Evolutionary conservation across 2,888 invertebrate genomes (phyloP), one percentile per base, ranked within the genome.

Genomic region (Lacanobia oleracea): DNA sequence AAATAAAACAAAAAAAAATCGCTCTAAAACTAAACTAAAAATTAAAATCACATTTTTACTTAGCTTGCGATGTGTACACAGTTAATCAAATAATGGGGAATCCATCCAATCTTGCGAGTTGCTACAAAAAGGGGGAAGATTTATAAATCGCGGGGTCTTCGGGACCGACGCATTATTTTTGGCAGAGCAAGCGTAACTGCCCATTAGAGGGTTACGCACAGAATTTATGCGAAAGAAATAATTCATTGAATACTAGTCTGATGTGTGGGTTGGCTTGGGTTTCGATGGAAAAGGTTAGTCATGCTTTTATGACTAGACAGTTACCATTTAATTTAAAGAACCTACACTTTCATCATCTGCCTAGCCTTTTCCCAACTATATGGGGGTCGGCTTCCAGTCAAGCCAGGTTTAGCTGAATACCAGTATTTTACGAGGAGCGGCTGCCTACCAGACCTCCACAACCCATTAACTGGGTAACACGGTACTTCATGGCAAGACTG

Each of bases 111-210:
- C 85, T 77, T 65, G 81, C 83, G 85, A 40, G 40, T 59, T 16
- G 59, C 8, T 7, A 59, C 48, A 3, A 37, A 66, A 78, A 75
- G 84, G 79, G 86, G 83, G 54, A 76, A 79, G 93, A 93, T 94
- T 93, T 93, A 94, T 91, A 89, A 91, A 90, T 73, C 76, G 88
- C 73, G 88, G 92, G 92, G 90, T 88, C 75, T 86, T 23, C 76
- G 75, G 74, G 79, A 86, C 89, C 91, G 86, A 70, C 60, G 75
- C 69, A 83, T 86, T 93, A 93, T 92, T 93, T 93, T 88, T 93
- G 91, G 89, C 90, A 90, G 91, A 90, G 93, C 91, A 91, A 92
- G 91, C 91, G 91, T 88, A 86, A 90, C 92, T 88, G 83, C 83
- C 90, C 90, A 91, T 92, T 92, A 90, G 91, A 90, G 93, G 93